These are phyloP conservation scores for Hesperia comma DNA, from an alignment of 2,888 invertebrate species.

Conservation along the genomic window DNA sequence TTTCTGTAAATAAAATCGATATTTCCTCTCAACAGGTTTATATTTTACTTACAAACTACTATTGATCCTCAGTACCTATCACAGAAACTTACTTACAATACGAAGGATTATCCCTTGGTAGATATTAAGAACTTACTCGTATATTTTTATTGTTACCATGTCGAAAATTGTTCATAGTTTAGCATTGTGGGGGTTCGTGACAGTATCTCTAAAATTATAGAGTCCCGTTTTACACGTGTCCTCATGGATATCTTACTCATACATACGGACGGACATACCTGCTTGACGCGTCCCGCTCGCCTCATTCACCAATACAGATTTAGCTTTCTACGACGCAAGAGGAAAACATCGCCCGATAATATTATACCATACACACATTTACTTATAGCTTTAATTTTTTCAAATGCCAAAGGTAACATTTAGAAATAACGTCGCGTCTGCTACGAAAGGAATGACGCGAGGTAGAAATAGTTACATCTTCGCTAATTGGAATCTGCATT, in stretches of 20 bases:
- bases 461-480: neutral
- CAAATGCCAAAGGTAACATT: neutral
- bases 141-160: too few relatives aligned
- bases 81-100: too few relatives aligned
- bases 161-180: too few relatives aligned
- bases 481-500: too few relatives aligned
- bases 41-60: too few relatives aligned
- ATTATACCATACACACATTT: constrained; percentile 6
- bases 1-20: too few relatives aligned
- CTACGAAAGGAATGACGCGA: neutral
- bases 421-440: constrained; percentile 1
- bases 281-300: constrained; percentile 52
- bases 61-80: too few relatives aligned
- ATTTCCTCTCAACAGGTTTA: too few relatives aligned
- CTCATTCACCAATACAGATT: constrained; percentile 62
- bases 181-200: too few relatives aligned
- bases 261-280: constrained; percentile 32
- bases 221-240: neutral
- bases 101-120: too few relatives aligned
- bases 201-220: too few relatives aligned
- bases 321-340: constrained; percentile 68
- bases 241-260: constrained; percentile 23
- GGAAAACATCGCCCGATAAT: constrained; percentile 55
- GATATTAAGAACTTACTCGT: too few relatives aligned
- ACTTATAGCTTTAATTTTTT: neutral